Base-by-base conservation (phyloP, 2,797 vertebrate genomes). In the Eurystomus glaucurus region DNA sequence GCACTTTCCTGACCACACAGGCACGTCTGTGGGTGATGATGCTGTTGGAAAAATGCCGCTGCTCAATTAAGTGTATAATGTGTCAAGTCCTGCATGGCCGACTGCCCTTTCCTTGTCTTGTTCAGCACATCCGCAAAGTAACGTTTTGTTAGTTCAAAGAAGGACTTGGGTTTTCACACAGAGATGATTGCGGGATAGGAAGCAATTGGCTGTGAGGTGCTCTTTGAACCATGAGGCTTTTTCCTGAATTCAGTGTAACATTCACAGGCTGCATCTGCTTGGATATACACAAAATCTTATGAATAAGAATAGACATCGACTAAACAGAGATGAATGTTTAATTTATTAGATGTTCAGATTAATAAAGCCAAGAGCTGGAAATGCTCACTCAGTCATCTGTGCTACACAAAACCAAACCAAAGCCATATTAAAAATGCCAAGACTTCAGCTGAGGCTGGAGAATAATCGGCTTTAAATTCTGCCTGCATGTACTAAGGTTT, bases 401-500 rank as follows among this genome's bases (percentile, higher is more conserved):
- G 41, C 51, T 69, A 46, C 22, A 13, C 28, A 70, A 69, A 86
- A 55, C 31, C 54, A 57, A 95, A 79, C 39, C 3, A 5, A 85
- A 94, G 46, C 33, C 50, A 1, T 60, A 94, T 92, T 93, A 92
- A 95, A 93, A 94, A 77, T 65, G 48, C 77, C 79, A 85, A 93
- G 74, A 50, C 62, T 74, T 95, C 74, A 89, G 45, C 70, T 87
- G 91, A 92, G 70, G 55, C 71, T 70, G 35, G 64, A 69, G 50
- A 85, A 64, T 93, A 94, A 96, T 79, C 93, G 87, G 92, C 62
- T 97, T 96, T 92, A 95, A 93, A 93, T 69, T 39, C 85, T 89
- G 83, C 65, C 58, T 65, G 51, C 51, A 14, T 61, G 35, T 58
- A 58, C 37, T 39, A 13, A 51, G 66, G 66, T 50, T 90, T 79